Evolutionary conservation across 2,888 invertebrate species (phyloP).

Genomic region (Spilarctia lutea): DNA sequence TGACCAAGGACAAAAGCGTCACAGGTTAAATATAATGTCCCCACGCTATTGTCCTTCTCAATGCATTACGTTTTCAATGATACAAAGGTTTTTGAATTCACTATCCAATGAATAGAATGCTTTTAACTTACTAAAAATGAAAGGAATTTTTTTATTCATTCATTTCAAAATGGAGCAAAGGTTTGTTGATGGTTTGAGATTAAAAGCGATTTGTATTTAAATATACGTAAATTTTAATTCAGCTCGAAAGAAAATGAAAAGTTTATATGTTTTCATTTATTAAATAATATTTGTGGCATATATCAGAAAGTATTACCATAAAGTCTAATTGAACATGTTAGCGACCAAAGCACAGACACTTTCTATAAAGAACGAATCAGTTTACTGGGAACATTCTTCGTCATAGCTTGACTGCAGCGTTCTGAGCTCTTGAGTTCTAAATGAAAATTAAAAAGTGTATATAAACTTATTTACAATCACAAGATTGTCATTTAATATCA

Average conservation of each 20-base stretch:
- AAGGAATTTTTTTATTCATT: neutral
- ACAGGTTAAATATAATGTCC: slow-evolving; percentile 37
- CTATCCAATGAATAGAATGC: slow-evolving; percentile 18
- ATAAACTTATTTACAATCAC: too few species aligned
- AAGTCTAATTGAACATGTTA: too few species aligned
- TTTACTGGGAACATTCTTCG: too few species aligned
- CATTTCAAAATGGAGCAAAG: neutral
- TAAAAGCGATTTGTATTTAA: neutral
- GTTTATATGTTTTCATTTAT: neutral
- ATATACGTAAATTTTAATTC: neutral
- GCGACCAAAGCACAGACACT: too few species aligned
- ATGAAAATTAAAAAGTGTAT: too few species aligned
- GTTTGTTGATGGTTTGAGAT: neutral
- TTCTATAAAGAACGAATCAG: too few species aligned
- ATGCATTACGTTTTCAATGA: slow-evolving; percentile 60
- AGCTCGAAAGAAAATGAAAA: neutral
- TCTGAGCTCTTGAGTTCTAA: too few species aligned
- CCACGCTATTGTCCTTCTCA: slow-evolving; percentile 53
- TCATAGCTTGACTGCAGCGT: too few species aligned
- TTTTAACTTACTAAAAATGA: slow-evolving; percentile 16
- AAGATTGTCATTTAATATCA: too few species aligned
- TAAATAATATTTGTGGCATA: neutral
- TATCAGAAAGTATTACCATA: neutral
- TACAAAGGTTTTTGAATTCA: slow-evolving; percentile 18
- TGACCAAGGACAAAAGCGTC: slow-evolving; percentile 36